These are phyloP conservation scores for Microplitis demolitor DNA, from an alignment of 1,140 invertebrate genomes.

Conservation along the genomic window DNA sequence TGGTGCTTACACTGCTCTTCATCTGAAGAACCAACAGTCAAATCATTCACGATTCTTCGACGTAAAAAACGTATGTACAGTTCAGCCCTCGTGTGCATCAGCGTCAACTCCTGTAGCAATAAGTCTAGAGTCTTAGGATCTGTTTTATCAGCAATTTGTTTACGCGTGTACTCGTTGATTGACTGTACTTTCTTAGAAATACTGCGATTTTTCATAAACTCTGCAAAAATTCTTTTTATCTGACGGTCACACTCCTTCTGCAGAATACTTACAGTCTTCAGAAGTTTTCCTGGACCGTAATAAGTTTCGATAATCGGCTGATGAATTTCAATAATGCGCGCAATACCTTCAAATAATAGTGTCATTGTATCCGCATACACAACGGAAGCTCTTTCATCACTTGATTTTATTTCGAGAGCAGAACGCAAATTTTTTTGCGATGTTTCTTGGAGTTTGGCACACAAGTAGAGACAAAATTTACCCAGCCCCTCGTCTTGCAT, in stretches of 20 bases:
- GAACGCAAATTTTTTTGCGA: slow-evolving; percentile 75
- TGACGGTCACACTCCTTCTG: slow-evolving; percentile 85
- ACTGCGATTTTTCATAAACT: slow-evolving; percentile 78
- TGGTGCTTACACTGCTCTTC: slow-evolving; percentile 63
- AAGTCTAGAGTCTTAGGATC: slow-evolving; percentile 90
- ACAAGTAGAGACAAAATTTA: slow-evolving; percentile 91
- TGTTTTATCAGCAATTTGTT: slow-evolving; percentile 63
- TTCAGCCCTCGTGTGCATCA: slow-evolving; percentile 89
- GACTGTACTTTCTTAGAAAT: slow-evolving; percentile 72
- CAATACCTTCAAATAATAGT: slow-evolving; percentile 87
- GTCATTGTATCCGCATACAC: slow-evolving; percentile 85
- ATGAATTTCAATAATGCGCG: slow-evolving; percentile 86
- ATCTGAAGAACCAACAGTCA: slow-evolving; percentile 69
- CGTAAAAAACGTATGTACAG: slow-evolving; percentile 90
- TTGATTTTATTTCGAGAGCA: slow-evolving; percentile 66
- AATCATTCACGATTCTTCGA: slow-evolving; percentile 75
- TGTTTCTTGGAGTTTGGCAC: slow-evolving; percentile 76
- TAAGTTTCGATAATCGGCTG: slow-evolving; percentile 93
- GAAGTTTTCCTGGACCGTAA: slow-evolving; percentile 83
- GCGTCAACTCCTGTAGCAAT: slow-evolving; percentile 86
- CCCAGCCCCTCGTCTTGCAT: slow-evolving; percentile 90
- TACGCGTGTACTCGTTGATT: slow-evolving; percentile 66
- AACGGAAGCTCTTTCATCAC: slow-evolving; percentile 75
- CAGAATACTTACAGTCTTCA: slow-evolving; percentile 73
- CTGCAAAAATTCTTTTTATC: slow-evolving; percentile 69